phyloP scores from a whole-genome alignment of 1,140 invertebrate species.

The Pachypeltis micranthus region DNA sequence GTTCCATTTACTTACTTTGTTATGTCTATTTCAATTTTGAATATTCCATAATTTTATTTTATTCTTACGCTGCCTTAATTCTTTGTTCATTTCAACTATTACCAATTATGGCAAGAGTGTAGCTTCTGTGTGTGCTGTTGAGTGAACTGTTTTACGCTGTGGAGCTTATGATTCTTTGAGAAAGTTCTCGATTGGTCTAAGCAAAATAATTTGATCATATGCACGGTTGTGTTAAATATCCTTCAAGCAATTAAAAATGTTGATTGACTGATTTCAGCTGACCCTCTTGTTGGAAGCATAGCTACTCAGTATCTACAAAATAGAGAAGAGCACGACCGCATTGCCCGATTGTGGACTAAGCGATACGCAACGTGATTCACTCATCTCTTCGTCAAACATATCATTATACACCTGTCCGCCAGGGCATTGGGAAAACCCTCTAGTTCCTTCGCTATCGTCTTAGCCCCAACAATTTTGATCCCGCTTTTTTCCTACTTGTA shows the following conservation, averaged over 20 bases:
- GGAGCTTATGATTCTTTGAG: neutral
- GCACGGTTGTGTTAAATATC: too few species aligned
- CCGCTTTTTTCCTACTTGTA: neutral
- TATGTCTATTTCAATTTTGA: too few species aligned
- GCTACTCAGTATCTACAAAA: constrained; percentile 96
- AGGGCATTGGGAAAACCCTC: neutral
- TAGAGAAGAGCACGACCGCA: constrained; percentile 92
- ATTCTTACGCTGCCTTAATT: too few species aligned
- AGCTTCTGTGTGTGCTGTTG: too few species aligned
- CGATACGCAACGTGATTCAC: constrained; percentile 82
- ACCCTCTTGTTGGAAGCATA: constrained; percentile 95
- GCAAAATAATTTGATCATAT: neutral
- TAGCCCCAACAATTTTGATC: neutral
- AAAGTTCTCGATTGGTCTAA: constrained; percentile 12
- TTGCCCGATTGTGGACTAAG: constrained; percentile 96
- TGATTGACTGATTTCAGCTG: constrained; percentile 66
- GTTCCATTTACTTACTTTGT: too few species aligned
- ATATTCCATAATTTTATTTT: too few species aligned
- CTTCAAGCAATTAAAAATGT: too few species aligned
- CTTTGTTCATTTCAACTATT: too few species aligned
- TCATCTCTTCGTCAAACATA: neutral
- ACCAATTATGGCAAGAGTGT: too few species aligned
- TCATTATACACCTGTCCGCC: neutral
- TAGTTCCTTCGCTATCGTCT: neutral
- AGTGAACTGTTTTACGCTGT: too few species aligned